These are phyloP conservation scores for Eudemis profundana DNA, from an alignment of 2,888 invertebrate genomes.

Conservation along the genomic window DNA sequence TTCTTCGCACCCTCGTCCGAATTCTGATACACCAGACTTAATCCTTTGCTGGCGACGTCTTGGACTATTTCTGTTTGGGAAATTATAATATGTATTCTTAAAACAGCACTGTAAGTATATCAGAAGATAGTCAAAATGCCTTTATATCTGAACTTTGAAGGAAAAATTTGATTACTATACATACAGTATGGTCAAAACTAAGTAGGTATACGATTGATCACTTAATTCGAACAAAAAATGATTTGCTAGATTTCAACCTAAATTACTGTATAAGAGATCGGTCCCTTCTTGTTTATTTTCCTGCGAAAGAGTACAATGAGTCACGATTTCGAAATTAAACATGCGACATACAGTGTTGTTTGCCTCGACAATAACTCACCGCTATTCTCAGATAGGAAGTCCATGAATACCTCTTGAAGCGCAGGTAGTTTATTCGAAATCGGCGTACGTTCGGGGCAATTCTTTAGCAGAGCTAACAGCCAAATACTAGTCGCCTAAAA, in stretches of 20 bases:
- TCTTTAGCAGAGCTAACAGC: constrained; percentile 93
- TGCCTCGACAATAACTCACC: constrained; percentile 82
- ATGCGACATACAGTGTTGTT: background rate
- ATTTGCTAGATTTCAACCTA: too few species aligned
- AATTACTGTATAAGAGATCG: too few species aligned
- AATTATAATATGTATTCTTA: background rate
- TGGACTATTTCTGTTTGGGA: constrained; percentile 92
- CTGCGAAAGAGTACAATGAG: too few species aligned
- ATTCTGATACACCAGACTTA: constrained; percentile 94
- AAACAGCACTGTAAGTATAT: too few species aligned
- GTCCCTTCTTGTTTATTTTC: too few species aligned
- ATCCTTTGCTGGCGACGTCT: constrained; percentile 96
- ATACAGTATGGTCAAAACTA: too few species aligned
- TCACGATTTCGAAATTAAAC: too few species aligned
- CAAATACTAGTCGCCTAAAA: constrained; percentile 93
- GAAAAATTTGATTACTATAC: too few species aligned
- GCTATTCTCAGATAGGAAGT: constrained; percentile 94
- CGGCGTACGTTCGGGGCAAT: constrained; percentile 89
- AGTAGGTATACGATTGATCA: too few species aligned
- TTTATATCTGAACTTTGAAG: too few species aligned
- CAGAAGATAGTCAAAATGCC: too few species aligned
- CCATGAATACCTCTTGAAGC: constrained; percentile 94
- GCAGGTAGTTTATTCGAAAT: constrained; percentile 87
- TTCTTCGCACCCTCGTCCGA: constrained; percentile 90
- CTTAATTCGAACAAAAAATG: too few species aligned